Evolutionary conservation across 1,140 invertebrate species (phyloP), one percentile per base, ranked within the genome.

Genomic region (Halictus rubicundus): DNA sequence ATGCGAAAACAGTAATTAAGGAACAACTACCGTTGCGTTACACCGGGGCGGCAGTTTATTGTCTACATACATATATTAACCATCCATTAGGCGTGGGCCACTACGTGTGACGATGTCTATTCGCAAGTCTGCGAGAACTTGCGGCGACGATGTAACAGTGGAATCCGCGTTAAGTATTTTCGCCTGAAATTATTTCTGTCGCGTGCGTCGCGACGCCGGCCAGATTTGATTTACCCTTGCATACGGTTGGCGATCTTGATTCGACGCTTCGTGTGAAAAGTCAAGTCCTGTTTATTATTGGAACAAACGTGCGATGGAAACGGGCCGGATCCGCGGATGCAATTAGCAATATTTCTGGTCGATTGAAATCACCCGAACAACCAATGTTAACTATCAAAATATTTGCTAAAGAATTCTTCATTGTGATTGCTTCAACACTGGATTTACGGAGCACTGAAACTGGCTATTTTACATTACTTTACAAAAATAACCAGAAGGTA

Each of bases 121-220:
- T 37, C 7, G 32, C 16, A 21, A 37, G 61, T 64, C 14, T 5
- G 32, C 63, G 63, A 14, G 63, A 42, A 64, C 10, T 64, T 12
- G 9, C 63, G 32, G 8, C 32, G 32, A 42, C 32, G 19, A 64
- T 21, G 63, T 39, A 64, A 21, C 19, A n/a, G 32, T 37, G 4
- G 63, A 64, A 64, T 32, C 19, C 63, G 21, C 32, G 10, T 64
- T 9, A 64, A 64, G 63, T 64, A 64, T 64, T 64, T 64, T 39
- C 63, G 63, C 32, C 32, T 32, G 32, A 64, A 64, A 64, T 64
- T 64, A 39, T 64, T 64, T 64, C 63, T 32, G 32, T 64, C 32
- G 21, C 19, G 32, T n/a, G 19, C 21, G 61, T 9, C 21, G 61
- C 12, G n/a, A n/a, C n/a, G 63, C 32, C 32, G 37, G 63, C 63